Conservation (phyloP, 1,140 invertebrate genomes). For the Drosophila subobscura region DNA sequence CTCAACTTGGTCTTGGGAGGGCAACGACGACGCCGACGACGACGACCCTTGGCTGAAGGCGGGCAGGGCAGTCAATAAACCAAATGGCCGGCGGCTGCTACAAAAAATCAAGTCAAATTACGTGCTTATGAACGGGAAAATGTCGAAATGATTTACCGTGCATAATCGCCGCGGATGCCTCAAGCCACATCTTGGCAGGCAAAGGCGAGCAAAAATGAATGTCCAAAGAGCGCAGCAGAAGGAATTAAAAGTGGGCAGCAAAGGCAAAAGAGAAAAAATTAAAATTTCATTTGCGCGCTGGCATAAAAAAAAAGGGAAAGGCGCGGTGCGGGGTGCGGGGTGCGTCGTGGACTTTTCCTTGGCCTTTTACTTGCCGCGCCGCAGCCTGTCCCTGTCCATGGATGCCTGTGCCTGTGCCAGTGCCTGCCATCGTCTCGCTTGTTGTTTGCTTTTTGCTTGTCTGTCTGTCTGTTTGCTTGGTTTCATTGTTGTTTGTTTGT, state of each 20-base stretch:
- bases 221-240: slow-evolving; percentile 4
- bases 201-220: slow-evolving; percentile 3
- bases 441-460: slow-evolving; percentile 60
- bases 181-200: slow-evolving; percentile 31
- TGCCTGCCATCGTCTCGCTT: slow-evolving; percentile 3
- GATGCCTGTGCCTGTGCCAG: slow-evolving; percentile 19
- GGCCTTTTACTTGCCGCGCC: not conserved
- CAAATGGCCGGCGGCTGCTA: slow-evolving; percentile 46
- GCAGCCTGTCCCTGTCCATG: slow-evolving; percentile 6
- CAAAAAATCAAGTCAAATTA: slow-evolving; percentile 81
- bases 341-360: slow-evolving; percentile 11
- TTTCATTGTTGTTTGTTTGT: slow-evolving; percentile 76
- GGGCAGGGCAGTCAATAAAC: slow-evolving; percentile 68
- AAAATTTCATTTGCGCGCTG: slow-evolving; percentile 70
- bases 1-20: not conserved
- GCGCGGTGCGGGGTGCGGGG: not conserved
- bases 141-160: slow-evolving; percentile 83
- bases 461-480: slow-evolving; percentile 68
- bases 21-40: not conserved
- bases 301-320: not conserved
- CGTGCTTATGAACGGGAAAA: slow-evolving; percentile 82
- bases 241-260: slow-evolving; percentile 24
- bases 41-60: slow-evolving; percentile 5
- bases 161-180: slow-evolving; percentile 69
- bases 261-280: slow-evolving; percentile 52